These are phyloP conservation scores for Ameiurus melas DNA, from an alignment of 2,113 vertebrate species.

Conservation along the genomic window DNA sequence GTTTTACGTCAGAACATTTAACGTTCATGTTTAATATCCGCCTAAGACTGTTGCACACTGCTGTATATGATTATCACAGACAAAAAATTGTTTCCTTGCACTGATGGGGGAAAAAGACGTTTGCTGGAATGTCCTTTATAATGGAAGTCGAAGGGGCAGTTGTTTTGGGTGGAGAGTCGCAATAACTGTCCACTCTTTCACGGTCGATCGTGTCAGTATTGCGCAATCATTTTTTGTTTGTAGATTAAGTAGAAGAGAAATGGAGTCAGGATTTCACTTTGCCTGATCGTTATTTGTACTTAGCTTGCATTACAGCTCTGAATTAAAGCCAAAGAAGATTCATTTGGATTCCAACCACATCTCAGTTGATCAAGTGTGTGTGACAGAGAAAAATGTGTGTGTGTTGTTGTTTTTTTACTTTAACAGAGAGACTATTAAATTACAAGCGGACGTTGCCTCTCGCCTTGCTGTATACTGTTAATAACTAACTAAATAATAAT, in stretches of 20 bases:
- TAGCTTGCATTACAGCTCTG: neutral
- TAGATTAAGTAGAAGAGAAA: neutral
- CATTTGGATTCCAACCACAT: neutral
- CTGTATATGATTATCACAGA: too few species aligned
- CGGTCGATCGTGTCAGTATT: neutral
- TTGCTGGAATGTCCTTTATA: neutral
- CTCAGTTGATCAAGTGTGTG: neutral
- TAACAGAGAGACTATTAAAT: neutral
- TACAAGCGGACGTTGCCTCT: neutral
- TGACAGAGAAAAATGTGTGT: neutral
- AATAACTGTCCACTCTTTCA: too few species aligned
- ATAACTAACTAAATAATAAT: neutral
- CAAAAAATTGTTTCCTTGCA: too few species aligned
- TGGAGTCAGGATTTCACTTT: neutral
- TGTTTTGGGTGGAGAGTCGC: neutral
- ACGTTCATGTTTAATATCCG: neutral
- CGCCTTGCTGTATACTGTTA: neutral
- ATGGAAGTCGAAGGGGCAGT: neutral
- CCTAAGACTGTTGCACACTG: too few species aligned
- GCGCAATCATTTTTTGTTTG: neutral
- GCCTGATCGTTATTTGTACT: neutral
- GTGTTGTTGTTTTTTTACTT: neutral
- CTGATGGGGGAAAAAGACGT: too few species aligned
- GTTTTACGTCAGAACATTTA: neutral
- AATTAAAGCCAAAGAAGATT: neutral